phyloP scores from a whole-genome alignment of 2,888 invertebrate genomes.

The Drosophila flavopinicola region DNA sequence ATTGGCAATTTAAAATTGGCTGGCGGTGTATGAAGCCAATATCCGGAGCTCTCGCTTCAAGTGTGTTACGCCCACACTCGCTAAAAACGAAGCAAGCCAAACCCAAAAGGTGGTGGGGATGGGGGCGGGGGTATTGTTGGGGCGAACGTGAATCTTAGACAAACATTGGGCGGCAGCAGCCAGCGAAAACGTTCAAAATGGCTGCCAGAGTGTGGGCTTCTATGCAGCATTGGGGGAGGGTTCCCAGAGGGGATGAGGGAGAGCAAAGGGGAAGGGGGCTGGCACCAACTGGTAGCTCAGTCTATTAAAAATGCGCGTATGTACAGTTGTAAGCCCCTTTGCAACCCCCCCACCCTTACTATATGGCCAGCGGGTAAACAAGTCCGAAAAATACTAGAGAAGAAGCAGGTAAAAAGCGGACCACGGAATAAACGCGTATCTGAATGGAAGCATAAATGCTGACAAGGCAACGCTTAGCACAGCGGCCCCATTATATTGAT shows the following conservation, averaged over 20 bases:
- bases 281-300: conserved; percentile 43
- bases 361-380: conserved; percentile 43
- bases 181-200: conserved; percentile 41
- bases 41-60: conserved; percentile 62
- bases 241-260: neutral
- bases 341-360: too few species aligned
- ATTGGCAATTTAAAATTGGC: conserved; percentile 80
- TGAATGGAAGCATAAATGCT: conserved; percentile 28
- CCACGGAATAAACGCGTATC: conserved; percentile 12
- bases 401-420: conserved; percentile 18
- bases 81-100: conserved; percentile 7
- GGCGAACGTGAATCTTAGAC: conserved; percentile 68
- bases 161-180: conserved; percentile 60
- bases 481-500: conserved; percentile 8
- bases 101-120: neutral
- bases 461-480: conserved; percentile 27
- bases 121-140: neutral
- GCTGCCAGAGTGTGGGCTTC: conserved; percentile 21
- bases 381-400: conserved; percentile 6
- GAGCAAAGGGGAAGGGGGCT: neutral
- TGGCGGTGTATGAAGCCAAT: conserved; percentile 79
- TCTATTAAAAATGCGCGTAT: conserved; percentile 71
- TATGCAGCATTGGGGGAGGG: conserved; percentile 26
- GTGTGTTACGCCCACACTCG: conserved; percentile 47
- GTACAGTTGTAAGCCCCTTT: conserved; percentile 44